Base-by-base conservation (phyloP, 2,113 vertebrate species). In the Corythoichthys intestinalis region DNA sequence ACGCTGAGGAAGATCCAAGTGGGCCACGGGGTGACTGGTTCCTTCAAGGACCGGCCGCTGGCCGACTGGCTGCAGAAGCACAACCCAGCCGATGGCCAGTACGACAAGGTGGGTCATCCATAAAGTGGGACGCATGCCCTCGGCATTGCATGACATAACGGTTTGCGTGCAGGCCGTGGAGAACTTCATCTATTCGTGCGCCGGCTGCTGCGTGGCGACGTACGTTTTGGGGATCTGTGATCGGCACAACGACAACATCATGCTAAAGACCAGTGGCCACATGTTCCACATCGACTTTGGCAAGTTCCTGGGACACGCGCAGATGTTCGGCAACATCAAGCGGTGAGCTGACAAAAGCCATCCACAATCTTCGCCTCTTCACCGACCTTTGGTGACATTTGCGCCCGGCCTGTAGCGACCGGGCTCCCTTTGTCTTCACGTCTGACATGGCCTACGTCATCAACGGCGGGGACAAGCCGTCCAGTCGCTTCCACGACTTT, bases 221-320 rank as follows among this genome's bases (percentile, higher is more conserved):
- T 98, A 99, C 0, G 93, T 99, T 67, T 85, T 99, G 87, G 97
- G 97, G 56, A 98, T 99, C 88, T 99, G 97, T 0, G 97, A 99
- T 83, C 91, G 97, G 34, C 97, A 99, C 87, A 99, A 98, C 0
- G 97, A 99, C 93, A 99, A 99, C 89, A 98, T 99, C 91, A 98
- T 99, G 97, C 92, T 99, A 70, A 98, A 96, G 88, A 96, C 94
- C 74, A 98, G 95, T 0, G 97, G 97, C 7, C 96, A 98, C 89
- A 98, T 99, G 96, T 99, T 99, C 85, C 97, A 99, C 87, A 98
- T 99, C 12, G 97, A 99, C 86, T 99, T 99, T 0, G 96, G 97
- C 41, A 93, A 96, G 82, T 99, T 98, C 86, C 92, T 99, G 85
- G 97, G 97, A 61, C 97, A 99, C 0, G 96, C 97, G 0, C 97